Evolutionary conservation across 2,113 vertebrate species (phyloP).

Genomic region (Boulengeromyrus knoepffleri): DNA sequence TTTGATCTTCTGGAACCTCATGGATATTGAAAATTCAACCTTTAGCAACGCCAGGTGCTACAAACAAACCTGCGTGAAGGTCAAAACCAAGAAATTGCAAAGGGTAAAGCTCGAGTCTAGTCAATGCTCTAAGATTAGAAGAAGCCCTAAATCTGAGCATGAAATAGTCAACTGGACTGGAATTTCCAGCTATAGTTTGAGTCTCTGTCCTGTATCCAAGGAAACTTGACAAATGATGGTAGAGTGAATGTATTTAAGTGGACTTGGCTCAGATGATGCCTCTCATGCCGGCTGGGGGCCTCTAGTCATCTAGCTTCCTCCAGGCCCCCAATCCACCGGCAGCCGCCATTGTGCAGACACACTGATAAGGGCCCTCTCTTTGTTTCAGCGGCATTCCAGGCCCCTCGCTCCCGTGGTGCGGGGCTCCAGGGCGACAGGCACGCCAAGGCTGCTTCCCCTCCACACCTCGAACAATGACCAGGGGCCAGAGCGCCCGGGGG

Average conservation of each 20-base stretch:
- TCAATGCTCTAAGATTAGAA: not conserved
- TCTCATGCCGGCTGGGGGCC: not conserved
- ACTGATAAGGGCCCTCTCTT: constrained; percentile 14
- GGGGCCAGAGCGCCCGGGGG: not conserved
- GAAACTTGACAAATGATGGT: not conserved
- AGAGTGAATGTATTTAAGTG: not conserved
- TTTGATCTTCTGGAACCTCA: not conserved
- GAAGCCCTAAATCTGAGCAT: not conserved
- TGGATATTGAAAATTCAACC: not conserved
- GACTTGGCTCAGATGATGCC: not conserved
- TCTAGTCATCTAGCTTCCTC: constrained; percentile 2
- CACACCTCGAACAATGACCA: not conserved
- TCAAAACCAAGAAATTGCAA: not conserved
- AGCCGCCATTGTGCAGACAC: not conserved
- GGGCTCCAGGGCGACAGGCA: not conserved
- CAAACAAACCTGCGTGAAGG: not conserved
- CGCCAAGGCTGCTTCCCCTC: not conserved
- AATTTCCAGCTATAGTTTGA: not conserved
- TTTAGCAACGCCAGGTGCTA: not conserved
- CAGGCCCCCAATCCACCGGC: not conserved
- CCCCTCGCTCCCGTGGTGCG: not conserved
- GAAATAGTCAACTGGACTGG: not conserved
- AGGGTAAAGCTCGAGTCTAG: not conserved
- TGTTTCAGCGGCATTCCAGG: not conserved
- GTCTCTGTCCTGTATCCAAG: not conserved